These are phyloP conservation scores for Mantis religiosa DNA, from an alignment of 2,888 invertebrate genomes.

Conservation along the genomic window DNA sequence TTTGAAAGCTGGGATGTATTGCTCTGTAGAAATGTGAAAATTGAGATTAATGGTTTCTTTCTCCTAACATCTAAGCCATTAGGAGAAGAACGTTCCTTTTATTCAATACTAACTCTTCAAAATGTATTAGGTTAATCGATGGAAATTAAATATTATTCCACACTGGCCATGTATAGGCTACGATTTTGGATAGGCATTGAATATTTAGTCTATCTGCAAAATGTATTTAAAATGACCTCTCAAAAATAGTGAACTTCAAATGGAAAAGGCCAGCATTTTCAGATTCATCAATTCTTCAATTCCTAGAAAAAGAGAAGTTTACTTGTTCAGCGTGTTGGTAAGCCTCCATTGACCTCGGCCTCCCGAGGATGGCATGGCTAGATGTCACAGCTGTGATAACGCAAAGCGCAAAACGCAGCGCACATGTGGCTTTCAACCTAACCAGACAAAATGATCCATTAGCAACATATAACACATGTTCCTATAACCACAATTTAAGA, in stretches of 20 bases:
- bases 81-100: neutral
- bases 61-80: neutral
- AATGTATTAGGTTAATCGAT: no score
- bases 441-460: neutral
- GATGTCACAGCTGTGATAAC: conserved; percentile 3
- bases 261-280: conserved; percentile 14
- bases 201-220: no score
- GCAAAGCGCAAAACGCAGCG: conserved; percentile 15
- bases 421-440: conserved; percentile 26
- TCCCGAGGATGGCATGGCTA: conserved; percentile 7
- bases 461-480: neutral
- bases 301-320: conserved; percentile 17
- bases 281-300: neutral
- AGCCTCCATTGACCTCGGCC: conserved; percentile 2
- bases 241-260: neutral
- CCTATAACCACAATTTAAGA: no score
- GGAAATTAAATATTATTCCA: no score
- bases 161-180: no score
- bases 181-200: no score
- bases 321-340: neutral
- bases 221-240: neutral
- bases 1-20: neutral
- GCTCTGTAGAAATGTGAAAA: neutral
- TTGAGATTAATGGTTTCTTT: neutral
- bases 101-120: neutral